Evolutionary conservation across 2,888 invertebrate genomes (phyloP).

Genomic region (Polydesmus complanatus): DNA sequence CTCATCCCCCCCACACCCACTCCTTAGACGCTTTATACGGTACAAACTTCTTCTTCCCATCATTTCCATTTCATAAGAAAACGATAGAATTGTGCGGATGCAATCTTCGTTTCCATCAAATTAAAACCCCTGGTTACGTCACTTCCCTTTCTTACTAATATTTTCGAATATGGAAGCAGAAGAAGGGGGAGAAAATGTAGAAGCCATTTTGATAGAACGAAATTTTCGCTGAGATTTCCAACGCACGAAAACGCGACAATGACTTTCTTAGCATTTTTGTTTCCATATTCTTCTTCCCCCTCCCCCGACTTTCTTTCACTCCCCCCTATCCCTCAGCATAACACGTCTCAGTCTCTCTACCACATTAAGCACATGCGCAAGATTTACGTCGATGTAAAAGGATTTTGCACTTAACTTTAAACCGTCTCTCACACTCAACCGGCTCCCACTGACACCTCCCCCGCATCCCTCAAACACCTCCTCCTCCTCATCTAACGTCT

Average conservation of each 20-base stretch:
- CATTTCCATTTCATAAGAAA: too few relatives aligned
- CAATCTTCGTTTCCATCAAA: too few relatives aligned
- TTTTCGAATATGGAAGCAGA: too few relatives aligned
- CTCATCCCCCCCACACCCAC: neutral
- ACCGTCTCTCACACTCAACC: neutral
- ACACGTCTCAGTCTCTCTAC: neutral
- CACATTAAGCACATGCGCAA: neutral
- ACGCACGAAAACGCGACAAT: neutral
- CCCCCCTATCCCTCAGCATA: neutral
- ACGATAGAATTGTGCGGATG: too few relatives aligned
- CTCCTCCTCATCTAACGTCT: neutral
- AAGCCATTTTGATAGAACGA: too few relatives aligned
- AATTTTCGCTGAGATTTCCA: too few relatives aligned
- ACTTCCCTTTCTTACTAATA: too few relatives aligned
- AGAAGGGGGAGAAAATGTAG: too few relatives aligned
- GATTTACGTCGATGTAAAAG: neutral
- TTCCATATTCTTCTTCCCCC: neutral
- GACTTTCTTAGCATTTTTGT: neutral
- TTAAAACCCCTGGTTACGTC: too few relatives aligned
- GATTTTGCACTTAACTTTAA: slow-evolving; percentile 8
- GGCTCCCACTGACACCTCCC: neutral
- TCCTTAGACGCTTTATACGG: too few relatives aligned
- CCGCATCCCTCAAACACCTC: slow-evolving; percentile 2
- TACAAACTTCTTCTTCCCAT: too few relatives aligned
- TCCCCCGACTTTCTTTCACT: neutral